Base-by-base conservation (phyloP, 2,888 invertebrate species). In the Ectobius pallidus region DNA sequence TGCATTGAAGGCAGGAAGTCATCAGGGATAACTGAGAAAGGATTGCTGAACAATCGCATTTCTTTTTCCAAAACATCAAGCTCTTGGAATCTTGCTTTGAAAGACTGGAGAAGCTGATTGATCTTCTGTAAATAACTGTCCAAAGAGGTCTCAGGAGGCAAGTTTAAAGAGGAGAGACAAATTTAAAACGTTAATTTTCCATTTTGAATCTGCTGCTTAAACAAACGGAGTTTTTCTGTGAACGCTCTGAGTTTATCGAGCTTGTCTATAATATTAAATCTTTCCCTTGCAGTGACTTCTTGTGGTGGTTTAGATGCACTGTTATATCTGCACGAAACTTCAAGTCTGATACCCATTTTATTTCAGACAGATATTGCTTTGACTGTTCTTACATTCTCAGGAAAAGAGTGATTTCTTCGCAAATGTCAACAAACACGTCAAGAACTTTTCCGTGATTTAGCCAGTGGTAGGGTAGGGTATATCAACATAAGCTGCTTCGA, bases 391-490 rank as follows among this genome's bases (percentile, higher is more conserved):
- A 27, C 58, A 39, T 70, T n/a, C 62, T 42, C 16, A 49, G 7
- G 49, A 49, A 49, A 49, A 49, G 11, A 49, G 49, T n/a, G n/a
- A 49, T 49, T 49, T 49, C 49, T 14, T 49, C n/a, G 49, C 49
- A n/a, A 49, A 49, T 49, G 18, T 7, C 18, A 49, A 49, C 7
- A 49, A n/a, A 49, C 18, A 49, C 18, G 7, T n/a, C 49, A 49
- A n/a, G 6, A 49, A 7, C n/a, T 49, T 49, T n/a, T n/a, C 49
- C 49, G 4, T n/a, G n/a, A 49, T n/a, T 49, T 14, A n/a, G 49
- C n/a, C 49, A 49, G n/a, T 49, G 49, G 4, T 49, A 18, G 4
- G 49, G n/a, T 49, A 49, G n/a, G 49, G 18, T 49, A n/a, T 49
- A n/a, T 49, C 49, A 49, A 7, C n/a, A n/a, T 49, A 49, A 14